Percentiles rank a stretch among this genome's conserved stretches.
Evolutionary conservation across 1,140 invertebrate species (phyloP).

Genomic region (Drosophila burlai): DNA sequence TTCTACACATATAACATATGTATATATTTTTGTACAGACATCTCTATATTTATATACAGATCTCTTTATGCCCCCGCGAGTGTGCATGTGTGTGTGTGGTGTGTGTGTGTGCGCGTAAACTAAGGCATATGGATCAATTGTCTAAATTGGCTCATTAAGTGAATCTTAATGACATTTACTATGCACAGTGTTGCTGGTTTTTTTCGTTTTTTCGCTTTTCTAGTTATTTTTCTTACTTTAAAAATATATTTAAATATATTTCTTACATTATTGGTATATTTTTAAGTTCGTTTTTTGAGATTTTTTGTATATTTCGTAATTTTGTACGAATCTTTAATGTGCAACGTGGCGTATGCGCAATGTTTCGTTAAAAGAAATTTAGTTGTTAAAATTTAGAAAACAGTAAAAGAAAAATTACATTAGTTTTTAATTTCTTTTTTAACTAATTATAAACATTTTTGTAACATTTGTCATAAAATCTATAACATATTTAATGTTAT

Average conservation of each 20-base stretch:
- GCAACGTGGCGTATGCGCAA: slow-evolving; percentile 66
- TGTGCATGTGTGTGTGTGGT: slow-evolving; percentile 15
- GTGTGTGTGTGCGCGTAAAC: slow-evolving; percentile 68
- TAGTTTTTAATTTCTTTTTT: neutral
- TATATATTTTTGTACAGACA: slow-evolving; percentile 20
- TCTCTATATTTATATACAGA: slow-evolving; percentile 21
- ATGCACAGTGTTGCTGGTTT: slow-evolving; percentile 54
- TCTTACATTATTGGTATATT: slow-evolving; percentile 17
- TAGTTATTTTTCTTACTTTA: slow-evolving; percentile 9
- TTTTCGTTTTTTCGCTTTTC: slow-evolving; percentile 12
- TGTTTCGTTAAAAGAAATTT: neutral
- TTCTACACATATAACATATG: slow-evolving; percentile 5
- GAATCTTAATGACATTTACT: slow-evolving; percentile 83
- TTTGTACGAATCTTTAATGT: neutral
- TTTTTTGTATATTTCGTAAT: too few species aligned
- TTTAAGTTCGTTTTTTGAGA: neutral
- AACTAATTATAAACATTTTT: neutral
- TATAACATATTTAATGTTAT: neutral
- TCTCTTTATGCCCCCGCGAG: slow-evolving; percentile 12
- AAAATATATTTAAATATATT: neutral
- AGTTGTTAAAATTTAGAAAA: neutral
- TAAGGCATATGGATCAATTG: slow-evolving; percentile 82
- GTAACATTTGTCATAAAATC: neutral
- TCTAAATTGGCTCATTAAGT: slow-evolving; percentile 83
- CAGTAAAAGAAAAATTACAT: neutral